phyloP scores from a whole-genome alignment of 2,113 vertebrate species.

The Neodon shergylaensis region DNA sequence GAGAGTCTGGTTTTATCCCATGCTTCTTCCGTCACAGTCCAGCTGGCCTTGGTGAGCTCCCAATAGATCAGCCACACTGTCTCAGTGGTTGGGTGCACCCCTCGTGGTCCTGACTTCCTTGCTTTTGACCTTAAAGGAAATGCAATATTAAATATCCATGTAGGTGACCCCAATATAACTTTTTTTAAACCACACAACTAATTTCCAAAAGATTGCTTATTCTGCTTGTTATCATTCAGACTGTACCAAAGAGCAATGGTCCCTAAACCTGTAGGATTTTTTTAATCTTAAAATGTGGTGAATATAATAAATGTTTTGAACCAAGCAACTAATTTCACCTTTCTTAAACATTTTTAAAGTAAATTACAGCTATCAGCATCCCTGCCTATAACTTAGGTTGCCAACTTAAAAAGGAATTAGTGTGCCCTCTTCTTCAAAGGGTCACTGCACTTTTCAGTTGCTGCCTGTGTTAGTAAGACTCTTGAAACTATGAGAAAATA shows the following conservation, averaged over 20 bases:
- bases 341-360: conserved; percentile 6
- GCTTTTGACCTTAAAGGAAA: not conserved
- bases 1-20: too few species aligned
- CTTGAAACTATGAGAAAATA: not conserved
- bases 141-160: not conserved
- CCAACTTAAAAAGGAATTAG: not conserved
- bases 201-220: not conserved
- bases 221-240: not conserved
- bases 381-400: not conserved
- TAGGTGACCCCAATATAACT: not conserved
- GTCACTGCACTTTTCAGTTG: conserved; percentile 1
- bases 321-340: not conserved
- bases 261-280: not conserved
- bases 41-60: too few species aligned
- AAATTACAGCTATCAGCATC: not conserved
- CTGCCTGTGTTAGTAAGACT: not conserved
- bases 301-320: conserved; percentile 12
- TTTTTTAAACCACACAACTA: conserved; percentile 1
- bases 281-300: not conserved
- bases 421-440: not conserved
- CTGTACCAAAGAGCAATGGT: not conserved
- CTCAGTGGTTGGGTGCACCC: too few species aligned
- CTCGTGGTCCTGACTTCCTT: too few species aligned
- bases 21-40: too few species aligned
- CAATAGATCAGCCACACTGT: too few species aligned